Evolutionary conservation across 2,797 vertebrate species (phyloP).

Genomic region (Melanotaenia boesemani): DNA sequence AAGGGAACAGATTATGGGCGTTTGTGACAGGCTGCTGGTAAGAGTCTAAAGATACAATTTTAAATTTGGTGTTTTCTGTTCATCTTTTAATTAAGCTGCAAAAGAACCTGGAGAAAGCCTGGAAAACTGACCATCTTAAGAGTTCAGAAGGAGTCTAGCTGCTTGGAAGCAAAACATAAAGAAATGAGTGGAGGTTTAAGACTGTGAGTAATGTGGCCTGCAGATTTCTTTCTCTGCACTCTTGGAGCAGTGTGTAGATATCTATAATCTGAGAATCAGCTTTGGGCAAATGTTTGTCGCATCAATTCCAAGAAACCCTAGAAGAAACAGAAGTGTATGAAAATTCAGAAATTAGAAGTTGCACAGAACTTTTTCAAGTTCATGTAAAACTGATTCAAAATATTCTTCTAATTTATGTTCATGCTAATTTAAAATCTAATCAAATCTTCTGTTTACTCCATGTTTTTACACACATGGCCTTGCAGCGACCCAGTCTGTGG

Average conservation of each 20-base stretch:
- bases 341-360: background rate
- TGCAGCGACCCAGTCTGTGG: slow-evolving; percentile 29
- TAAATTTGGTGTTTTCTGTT: background rate
- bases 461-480: background rate
- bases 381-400: background rate
- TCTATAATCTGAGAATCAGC: slow-evolving; percentile 9
- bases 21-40: background rate
- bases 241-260: slow-evolving; percentile 2
- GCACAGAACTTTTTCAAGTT: background rate
- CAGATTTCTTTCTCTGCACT: background rate
- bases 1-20: background rate
- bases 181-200: background rate
- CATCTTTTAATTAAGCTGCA: background rate
- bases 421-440: slow-evolving; percentile 15
- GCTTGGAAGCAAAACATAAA: background rate
- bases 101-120: background rate
- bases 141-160: background rate
- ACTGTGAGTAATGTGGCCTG: background rate
- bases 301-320: slow-evolving; percentile 9
- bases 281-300: slow-evolving; percentile 5
- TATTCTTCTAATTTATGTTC: background rate
- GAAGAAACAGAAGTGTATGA: slow-evolving; percentile 6
- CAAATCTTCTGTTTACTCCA: background rate
- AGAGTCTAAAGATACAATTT: background rate
- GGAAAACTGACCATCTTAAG: background rate